Evolutionary conservation across 2,797 vertebrate species (phyloP).

Genomic region (Yasuhikotakia modesta): DNA sequence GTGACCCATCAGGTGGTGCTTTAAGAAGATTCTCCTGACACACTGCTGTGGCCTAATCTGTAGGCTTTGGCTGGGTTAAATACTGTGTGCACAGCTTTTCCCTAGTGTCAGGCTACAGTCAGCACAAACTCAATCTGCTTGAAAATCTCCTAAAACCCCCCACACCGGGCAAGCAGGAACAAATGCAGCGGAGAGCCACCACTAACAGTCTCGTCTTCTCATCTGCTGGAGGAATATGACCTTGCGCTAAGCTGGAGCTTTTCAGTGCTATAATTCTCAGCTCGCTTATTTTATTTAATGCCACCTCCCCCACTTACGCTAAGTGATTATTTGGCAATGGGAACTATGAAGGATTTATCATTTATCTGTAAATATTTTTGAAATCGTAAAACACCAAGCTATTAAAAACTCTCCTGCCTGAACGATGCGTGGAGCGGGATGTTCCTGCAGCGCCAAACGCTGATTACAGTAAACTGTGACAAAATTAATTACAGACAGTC

Average conservation of each 20-base stretch:
- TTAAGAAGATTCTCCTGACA: conserved; percentile 59
- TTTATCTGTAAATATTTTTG: conserved; percentile 56
- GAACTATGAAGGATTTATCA: conserved; percentile 47
- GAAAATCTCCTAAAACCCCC: conserved; percentile 57
- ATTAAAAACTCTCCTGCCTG: conserved; percentile 27
- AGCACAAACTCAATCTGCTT: conserved; percentile 61
- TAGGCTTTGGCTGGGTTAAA: conserved; percentile 57
- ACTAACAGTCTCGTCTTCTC: conserved; percentile 31
- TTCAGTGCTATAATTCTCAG: conserved; percentile 48
- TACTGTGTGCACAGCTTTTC: conserved; percentile 43
- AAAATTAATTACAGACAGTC: conserved; percentile 43
- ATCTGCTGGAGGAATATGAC: conserved; percentile 38
- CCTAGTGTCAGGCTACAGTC: conserved; percentile 49
- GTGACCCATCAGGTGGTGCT: conserved; percentile 52
- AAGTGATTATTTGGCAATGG: conserved; percentile 62
- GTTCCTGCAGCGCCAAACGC: conserved; percentile 15
- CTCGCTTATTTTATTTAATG: conserved; percentile 51
- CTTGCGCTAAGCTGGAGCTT: conserved; percentile 47
- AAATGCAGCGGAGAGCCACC: background rate
- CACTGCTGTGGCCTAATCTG: conserved; percentile 57
- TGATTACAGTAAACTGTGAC: conserved; percentile 42
- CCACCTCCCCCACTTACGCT: conserved; percentile 45
- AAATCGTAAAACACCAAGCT: conserved; percentile 39
- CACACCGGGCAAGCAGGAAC: conserved; percentile 13
- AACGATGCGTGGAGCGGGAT: conserved; percentile 30